A percentile compares a stretch with the other conserved stretches of the same genome.
These are phyloP conservation scores for Octomys mimax DNA, from an alignment of 2,797 vertebrate genomes.

Conservation along the genomic window DNA sequence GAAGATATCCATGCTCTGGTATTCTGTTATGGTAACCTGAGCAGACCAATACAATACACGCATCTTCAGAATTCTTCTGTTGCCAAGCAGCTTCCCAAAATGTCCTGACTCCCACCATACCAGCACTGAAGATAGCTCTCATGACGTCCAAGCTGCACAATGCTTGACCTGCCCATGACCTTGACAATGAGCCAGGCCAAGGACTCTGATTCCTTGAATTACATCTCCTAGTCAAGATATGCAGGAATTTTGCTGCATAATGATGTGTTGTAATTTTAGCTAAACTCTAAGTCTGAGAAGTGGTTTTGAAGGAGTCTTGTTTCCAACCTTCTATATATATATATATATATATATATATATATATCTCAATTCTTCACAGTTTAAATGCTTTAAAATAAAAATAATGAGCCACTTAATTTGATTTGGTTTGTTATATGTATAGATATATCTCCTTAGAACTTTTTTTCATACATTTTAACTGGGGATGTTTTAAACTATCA, in stretches of 20 bases:
- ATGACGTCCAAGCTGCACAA: neutral
- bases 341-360: neutral
- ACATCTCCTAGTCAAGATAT: conserved; percentile 46
- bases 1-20: neutral
- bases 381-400: conserved; percentile 63
- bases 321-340: neutral
- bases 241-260: conserved; percentile 44
- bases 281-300: neutral
- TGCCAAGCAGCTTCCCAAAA: conserved; percentile 19
- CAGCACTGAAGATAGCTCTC: neutral
- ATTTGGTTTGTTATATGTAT: conserved; percentile 13
- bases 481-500: conserved; percentile 24
- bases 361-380: neutral
- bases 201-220: conserved; percentile 47
- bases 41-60: neutral
- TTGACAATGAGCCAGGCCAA: conserved; percentile 10
- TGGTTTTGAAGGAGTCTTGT: conserved; percentile 25
- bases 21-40: neutral
- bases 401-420: neutral
- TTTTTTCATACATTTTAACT: conserved; percentile 34
- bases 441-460: neutral
- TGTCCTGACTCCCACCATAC: neutral
- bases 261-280: conserved; percentile 14
- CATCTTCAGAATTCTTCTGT: neutral
- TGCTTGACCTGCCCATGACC: neutral